phyloP scores from a whole-genome alignment of 2,797 vertebrate genomes.

The Glossophaga mutica region DNA sequence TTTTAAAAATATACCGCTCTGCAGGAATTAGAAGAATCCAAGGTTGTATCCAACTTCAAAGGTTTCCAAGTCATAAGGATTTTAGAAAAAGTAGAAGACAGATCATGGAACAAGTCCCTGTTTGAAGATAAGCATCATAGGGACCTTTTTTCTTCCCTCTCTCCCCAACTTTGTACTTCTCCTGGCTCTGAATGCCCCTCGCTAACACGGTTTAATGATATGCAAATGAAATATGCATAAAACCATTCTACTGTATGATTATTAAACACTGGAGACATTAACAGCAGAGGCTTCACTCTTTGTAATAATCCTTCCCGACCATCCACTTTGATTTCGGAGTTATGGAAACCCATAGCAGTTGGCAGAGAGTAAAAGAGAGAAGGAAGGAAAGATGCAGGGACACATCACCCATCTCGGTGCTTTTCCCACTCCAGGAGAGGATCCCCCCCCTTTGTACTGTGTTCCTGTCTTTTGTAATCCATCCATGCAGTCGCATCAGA shows the following conservation, averaged over 20 bases:
- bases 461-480: slow-evolving; percentile 94
- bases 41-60: slow-evolving; percentile 85
- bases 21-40: slow-evolving; percentile 83
- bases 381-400: slow-evolving; percentile 80
- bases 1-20: slow-evolving; percentile 79
- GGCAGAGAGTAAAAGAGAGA: slow-evolving; percentile 76
- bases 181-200: slow-evolving; percentile 81
- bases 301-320: slow-evolving; percentile 84
- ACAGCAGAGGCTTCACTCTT: slow-evolving; percentile 84
- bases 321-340: slow-evolving; percentile 85
- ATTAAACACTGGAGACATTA: slow-evolving; percentile 99
- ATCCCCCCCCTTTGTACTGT: slow-evolving; percentile 80
- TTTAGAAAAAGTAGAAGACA: slow-evolving; percentile 82
- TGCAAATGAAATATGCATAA: slow-evolving; percentile 99
- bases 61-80: slow-evolving; percentile 83
- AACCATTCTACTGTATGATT: slow-evolving; percentile 98
- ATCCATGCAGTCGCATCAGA: slow-evolving; percentile 94
- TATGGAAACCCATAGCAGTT: slow-evolving; percentile 84
- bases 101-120: slow-evolving; percentile 80
- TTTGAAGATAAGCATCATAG: slow-evolving; percentile 83
- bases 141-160: slow-evolving; percentile 77
- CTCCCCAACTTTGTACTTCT: slow-evolving; percentile 84
- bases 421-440: slow-evolving; percentile 83
- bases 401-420: slow-evolving; percentile 83
- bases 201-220: slow-evolving; percentile 94